phyloP scores from a whole-genome alignment of 1,140 invertebrate genomes.

The Brachystomella parvula region DNA sequence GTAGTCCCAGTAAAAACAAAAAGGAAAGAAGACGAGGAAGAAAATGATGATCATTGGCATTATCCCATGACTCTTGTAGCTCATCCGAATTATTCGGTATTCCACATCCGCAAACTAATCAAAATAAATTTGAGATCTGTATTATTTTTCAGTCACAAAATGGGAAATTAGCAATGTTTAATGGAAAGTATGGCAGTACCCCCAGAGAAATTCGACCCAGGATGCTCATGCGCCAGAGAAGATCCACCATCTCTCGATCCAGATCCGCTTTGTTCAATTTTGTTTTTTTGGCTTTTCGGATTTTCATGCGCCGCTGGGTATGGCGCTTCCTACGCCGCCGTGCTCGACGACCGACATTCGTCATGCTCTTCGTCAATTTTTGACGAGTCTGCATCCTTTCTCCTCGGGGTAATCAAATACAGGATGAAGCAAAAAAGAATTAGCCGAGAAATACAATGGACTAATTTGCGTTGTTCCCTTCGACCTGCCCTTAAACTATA shows the following conservation, averaged over 20 bases:
- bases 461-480: too few species aligned
- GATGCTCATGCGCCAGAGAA: constrained; percentile 1
- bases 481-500: too few species aligned
- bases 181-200: not conserved
- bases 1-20: not conserved
- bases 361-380: too few species aligned
- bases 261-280: not conserved
- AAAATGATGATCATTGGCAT: not conserved
- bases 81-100: not conserved
- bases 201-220: not conserved
- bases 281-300: too few species aligned
- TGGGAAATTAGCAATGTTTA: too few species aligned
- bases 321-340: not conserved
- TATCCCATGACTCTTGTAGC: not conserved
- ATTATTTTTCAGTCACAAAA: not conserved
- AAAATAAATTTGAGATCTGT: not conserved
- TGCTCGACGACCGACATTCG: too few species aligned
- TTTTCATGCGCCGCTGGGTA: too few species aligned
- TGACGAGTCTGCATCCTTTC: too few species aligned
- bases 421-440: too few species aligned
- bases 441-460: too few species aligned
- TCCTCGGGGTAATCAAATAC: too few species aligned
- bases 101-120: not conserved
- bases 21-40: not conserved
- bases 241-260: not conserved